Percentiles rank a stretch among this genome's conserved stretches.
Evolutionary conservation across 2,888 invertebrate genomes (phyloP).

Genomic region (Himalopsyche tibetana): DNA sequence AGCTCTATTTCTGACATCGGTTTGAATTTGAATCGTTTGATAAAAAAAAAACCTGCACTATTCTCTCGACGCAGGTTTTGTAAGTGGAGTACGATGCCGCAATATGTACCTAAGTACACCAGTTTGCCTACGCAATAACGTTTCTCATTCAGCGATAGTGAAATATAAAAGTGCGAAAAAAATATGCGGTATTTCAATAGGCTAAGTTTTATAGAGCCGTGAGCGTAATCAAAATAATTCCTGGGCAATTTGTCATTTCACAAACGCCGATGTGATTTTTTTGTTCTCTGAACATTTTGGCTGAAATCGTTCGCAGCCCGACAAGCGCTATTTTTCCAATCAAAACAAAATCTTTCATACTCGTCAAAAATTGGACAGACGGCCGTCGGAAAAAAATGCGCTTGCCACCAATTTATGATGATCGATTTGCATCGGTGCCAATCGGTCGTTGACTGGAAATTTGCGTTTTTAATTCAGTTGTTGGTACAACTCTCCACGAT

Average conservation of each 20-base stretch:
- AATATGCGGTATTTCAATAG: not conserved
- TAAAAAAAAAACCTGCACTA: no score
- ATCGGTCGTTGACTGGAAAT: slow-evolving; percentile 27
- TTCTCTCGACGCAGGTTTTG: not conserved
- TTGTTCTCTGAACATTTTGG: not conserved
- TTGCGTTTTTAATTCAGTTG: no score
- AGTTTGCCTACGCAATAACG: slow-evolving; percentile 2
- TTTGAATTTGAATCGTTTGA: no score
- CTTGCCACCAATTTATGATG: slow-evolving; percentile 6
- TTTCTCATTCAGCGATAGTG: slow-evolving; percentile 3
- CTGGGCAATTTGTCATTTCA: slow-evolving; percentile 10
- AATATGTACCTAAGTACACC: not conserved
- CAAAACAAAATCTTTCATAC: slow-evolving; percentile 21
- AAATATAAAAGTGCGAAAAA: slow-evolving; percentile 9
- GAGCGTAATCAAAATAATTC: not conserved
- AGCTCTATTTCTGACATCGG: no score
- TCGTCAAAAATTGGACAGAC: not conserved
- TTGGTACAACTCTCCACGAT: no score
- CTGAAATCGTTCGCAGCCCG: not conserved
- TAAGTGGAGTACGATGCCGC: slow-evolving; percentile 10
- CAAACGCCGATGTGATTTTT: not conserved
- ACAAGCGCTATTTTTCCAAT: not conserved
- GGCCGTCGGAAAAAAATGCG: slow-evolving; percentile 2
- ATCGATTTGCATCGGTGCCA: slow-evolving; percentile 16
- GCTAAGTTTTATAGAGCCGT: not conserved